These are phyloP conservation scores for Colius striatus DNA, from an alignment of 2,113 vertebrate genomes.

Conservation along the genomic window DNA sequence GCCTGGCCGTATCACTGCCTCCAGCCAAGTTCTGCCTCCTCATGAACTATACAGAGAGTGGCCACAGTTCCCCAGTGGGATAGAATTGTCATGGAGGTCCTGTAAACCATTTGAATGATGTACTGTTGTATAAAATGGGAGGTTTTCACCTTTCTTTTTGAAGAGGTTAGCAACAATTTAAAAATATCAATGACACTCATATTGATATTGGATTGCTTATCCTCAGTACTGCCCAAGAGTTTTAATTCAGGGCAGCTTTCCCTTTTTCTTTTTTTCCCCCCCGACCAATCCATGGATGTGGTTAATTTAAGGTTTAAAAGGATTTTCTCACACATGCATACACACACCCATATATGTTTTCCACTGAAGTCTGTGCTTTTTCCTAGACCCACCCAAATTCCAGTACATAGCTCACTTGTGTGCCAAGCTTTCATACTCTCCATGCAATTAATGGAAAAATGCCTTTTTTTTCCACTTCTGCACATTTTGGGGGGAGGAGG, in stretches of 20 bases:
- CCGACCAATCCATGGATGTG: constrained; percentile 35
- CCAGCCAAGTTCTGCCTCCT: neutral
- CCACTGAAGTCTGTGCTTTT: constrained; percentile 80
- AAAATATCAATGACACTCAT: neutral
- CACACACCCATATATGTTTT: constrained; percentile 73
- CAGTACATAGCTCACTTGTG: constrained; percentile 50
- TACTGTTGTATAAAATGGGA: neutral
- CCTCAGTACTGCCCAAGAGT: neutral
- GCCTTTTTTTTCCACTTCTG: constrained; percentile 12
- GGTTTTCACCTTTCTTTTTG: neutral
- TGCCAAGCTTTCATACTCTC: constrained; percentile 71
- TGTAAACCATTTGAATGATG: neutral
- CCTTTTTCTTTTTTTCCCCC: neutral
- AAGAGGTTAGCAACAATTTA: neutral
- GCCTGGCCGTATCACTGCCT: neutral
- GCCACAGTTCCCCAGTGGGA: neutral
- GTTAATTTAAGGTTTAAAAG: constrained; percentile 71
- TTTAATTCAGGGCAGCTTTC: neutral
- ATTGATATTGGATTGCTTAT: neutral
- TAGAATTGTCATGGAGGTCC: neutral
- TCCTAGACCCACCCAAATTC: constrained; percentile 81
- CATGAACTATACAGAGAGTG: rapidly evolving
- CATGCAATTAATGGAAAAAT: constrained; percentile 54
- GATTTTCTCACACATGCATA: constrained; percentile 54
- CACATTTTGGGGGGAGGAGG: neutral